These are phyloP conservation scores for Vanessa tameamea DNA, from an alignment of 1,140 invertebrate genomes.

Conservation along the genomic window DNA sequence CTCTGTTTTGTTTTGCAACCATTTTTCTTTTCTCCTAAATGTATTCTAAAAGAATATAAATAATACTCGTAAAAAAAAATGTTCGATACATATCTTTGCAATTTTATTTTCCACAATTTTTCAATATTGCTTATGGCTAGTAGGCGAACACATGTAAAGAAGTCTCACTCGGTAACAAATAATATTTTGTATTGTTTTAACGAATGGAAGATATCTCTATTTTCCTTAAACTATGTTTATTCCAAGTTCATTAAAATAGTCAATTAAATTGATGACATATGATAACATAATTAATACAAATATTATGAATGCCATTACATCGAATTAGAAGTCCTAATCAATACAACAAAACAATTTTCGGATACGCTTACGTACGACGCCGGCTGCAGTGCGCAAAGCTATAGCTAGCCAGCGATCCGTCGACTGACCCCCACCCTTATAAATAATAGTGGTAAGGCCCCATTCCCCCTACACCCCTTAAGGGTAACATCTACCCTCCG, in stretches of 20 bases:
- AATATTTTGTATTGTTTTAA: too few relatives aligned
- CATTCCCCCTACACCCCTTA: constrained; percentile 65
- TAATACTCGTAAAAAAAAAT: too few relatives aligned
- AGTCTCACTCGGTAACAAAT: too few relatives aligned
- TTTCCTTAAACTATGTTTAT: too few relatives aligned
- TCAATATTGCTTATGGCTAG: too few relatives aligned
- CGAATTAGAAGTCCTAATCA: constrained; percentile 32
- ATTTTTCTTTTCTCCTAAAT: too few relatives aligned
- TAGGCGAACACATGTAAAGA: too few relatives aligned
- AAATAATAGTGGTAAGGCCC: constrained; percentile 79
- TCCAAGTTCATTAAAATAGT: neutral
- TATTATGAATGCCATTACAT: constrained; percentile 5
- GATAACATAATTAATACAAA: neutral
- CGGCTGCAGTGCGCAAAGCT: constrained; percentile 56
- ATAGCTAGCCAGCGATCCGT: constrained; percentile 65
- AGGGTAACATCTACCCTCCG: constrained; percentile 73
- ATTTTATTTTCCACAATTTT: too few relatives aligned
- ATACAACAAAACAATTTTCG: constrained; percentile 63
- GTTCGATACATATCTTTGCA: too few relatives aligned
- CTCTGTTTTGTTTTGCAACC: too few relatives aligned
- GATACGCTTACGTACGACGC: constrained; percentile 58
- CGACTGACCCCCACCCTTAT: constrained; percentile 77
- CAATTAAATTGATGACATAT: neutral
- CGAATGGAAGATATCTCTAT: too few relatives aligned
- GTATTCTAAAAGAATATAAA: too few relatives aligned